Base-by-base conservation (phyloP, 1,140 invertebrate genomes). In the Calycopis cecrops region DNA sequence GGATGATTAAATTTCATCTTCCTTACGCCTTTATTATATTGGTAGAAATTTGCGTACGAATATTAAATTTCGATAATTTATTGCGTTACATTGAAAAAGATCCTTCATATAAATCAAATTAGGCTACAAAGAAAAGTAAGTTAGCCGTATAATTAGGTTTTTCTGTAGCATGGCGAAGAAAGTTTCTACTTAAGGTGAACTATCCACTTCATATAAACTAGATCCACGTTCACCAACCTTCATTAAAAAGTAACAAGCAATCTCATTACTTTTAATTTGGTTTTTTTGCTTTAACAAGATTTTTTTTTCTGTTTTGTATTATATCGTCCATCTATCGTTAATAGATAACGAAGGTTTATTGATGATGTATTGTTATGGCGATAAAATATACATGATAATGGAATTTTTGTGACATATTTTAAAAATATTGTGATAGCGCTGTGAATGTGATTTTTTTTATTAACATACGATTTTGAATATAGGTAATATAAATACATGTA, bases 191-290 rank as follows among this genome's bases (percentile, higher is more conserved):
- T 44, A 44, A 44, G 40, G 14, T 17, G 16, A 44, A 44, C 40
- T 44, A 44, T 44, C 40, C 40, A 44, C 40, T 44, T 16, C 40
- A 44, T 44, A 17, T 44, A 7, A 16, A 44, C 14, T 9, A 44
- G 40, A 42, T 16, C 14, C 4, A 44, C 40, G 40, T 44, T 44
- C 40, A 44, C 40, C 14, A 44, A 44, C 40, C 40, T 44, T 44
- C 40, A 44, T 44, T 44, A 44, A 44, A 44, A 18, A 44, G 40
- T 44, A 44, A 44, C 16, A 44, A 16, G 40, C 40, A 42, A 42
- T 42, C 14, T 44, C 16, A 44, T 44, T 44, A 17, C 14, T 17
- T 44, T 44, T 44, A 44, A 44, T 44, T 44, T 44, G 40, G 40
- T 16, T 42, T 16, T n/a, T 44, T 44, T 44, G 14, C 40, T 28